phyloP scores from a whole-genome alignment of 2,888 invertebrate species.

The Ennomos fuscantarius region DNA sequence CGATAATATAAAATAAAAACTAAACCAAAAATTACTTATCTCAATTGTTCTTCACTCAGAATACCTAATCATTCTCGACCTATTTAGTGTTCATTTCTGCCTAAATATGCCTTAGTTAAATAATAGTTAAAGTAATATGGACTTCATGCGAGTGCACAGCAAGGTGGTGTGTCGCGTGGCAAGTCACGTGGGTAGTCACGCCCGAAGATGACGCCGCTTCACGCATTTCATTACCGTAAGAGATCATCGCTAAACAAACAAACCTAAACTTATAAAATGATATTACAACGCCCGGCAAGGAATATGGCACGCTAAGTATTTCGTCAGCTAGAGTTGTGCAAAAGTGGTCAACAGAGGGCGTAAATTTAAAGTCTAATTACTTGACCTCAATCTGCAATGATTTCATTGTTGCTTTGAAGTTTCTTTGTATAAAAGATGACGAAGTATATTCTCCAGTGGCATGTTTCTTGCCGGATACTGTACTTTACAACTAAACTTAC shows the following conservation, averaged over 20 bases:
- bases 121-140: conserved; percentile 6
- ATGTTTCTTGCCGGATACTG: conserved; percentile 15
- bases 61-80: no score
- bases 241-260: conserved; percentile 81
- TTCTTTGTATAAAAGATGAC: no score
- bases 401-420: no score
- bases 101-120: neutral
- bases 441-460: conserved; percentile 26
- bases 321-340: neutral
- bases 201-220: conserved; percentile 58
- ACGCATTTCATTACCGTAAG: conserved; percentile 73
- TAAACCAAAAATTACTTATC: no score
- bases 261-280: conserved; percentile 79
- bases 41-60: no score
- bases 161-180: conserved; percentile 35
- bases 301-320: conserved; percentile 3
- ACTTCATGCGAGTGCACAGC: conserved; percentile 29
- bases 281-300: conserved; percentile 51
- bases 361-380: neutral
- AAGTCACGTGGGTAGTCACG: conserved; percentile 41
- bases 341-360: conserved; percentile 1
- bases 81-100: no score
- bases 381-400: no score
- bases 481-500: conserved; percentile 75
- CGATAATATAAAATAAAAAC: no score